phyloP scores from a whole-genome alignment of 2,113 vertebrate species.

The Colossoma macropomum region DNA sequence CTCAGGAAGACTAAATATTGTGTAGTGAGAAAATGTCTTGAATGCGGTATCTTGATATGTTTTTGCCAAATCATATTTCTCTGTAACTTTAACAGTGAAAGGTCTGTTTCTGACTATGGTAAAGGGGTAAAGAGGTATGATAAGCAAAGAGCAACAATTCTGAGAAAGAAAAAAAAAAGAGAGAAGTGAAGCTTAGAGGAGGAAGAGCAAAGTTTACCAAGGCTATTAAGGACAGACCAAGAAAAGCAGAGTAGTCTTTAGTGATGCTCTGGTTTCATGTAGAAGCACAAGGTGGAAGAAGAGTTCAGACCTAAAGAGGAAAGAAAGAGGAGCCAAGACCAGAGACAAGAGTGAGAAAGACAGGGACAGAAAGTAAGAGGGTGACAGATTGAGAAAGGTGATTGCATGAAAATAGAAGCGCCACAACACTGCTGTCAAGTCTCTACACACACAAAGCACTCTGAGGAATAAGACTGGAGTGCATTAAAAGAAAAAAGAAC shows the following conservation, averaged over 20 bases:
- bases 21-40: too few relatives aligned
- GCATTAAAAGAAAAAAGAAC: neutral
- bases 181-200: constrained; percentile 71
- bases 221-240: constrained; percentile 97
- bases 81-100: neutral
- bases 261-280: constrained; percentile 99
- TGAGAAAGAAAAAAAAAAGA: constrained; percentile 50
- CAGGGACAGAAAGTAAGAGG: constrained; percentile 64
- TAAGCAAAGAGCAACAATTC: constrained; percentile 16
- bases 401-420: constrained; percentile 56
- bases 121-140: constrained; percentile 11
- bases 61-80: too few relatives aligned
- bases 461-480: neutral
- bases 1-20: too few relatives aligned
- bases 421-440: neutral
- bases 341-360: constrained; percentile 66
- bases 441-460: constrained; percentile 12
- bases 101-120: neutral
- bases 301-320: constrained; percentile 97
- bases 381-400: constrained; percentile 45
- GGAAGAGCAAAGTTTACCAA: constrained; percentile 94
- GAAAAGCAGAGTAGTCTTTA: constrained; percentile 99
- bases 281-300: constrained; percentile 97
- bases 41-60: too few relatives aligned
- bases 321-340: constrained; percentile 71